Conservation (phyloP, 2,888 invertebrate species). For the Campoletis raptor region DNA sequence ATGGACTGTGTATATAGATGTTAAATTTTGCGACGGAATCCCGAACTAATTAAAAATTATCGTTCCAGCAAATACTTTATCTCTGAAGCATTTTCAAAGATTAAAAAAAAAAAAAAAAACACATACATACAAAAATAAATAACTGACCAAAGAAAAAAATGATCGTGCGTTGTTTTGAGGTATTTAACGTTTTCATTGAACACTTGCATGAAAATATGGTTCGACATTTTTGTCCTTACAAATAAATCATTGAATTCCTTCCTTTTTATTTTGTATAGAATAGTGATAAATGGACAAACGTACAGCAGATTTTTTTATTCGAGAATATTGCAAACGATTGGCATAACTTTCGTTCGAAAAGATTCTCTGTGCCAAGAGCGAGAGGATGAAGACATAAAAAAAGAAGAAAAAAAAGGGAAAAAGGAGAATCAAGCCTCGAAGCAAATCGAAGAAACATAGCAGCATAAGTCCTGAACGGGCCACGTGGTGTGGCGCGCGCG, state of each 20-base stretch:
- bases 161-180: background rate
- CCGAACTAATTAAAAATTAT: conserved; percentile 17
- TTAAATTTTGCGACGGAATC: conserved; percentile 39
- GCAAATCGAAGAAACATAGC: conserved; percentile 54
- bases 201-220: background rate
- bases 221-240: background rate
- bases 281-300: background rate
- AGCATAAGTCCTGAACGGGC: conserved; percentile 73
- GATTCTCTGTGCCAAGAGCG: conserved; percentile 15
- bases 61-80: background rate
- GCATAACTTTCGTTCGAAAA: conserved; percentile 8
- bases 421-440: conserved; percentile 48
- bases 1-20: background rate
- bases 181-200: too few relatives aligned
- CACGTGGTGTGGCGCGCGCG: conserved; percentile 86
- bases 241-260: background rate
- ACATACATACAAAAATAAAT: too few relatives aligned
- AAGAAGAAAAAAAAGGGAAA: conserved; percentile 27
- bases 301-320: conserved; percentile 1
- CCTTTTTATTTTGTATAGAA: background rate
- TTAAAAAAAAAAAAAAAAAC: too few relatives aligned
- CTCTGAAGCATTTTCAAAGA: background rate
- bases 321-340: background rate
- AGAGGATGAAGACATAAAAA: background rate
- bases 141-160: background rate